Evolutionary conservation across 2,888 invertebrate species (phyloP).

Genomic region (Drosophila mimetica): DNA sequence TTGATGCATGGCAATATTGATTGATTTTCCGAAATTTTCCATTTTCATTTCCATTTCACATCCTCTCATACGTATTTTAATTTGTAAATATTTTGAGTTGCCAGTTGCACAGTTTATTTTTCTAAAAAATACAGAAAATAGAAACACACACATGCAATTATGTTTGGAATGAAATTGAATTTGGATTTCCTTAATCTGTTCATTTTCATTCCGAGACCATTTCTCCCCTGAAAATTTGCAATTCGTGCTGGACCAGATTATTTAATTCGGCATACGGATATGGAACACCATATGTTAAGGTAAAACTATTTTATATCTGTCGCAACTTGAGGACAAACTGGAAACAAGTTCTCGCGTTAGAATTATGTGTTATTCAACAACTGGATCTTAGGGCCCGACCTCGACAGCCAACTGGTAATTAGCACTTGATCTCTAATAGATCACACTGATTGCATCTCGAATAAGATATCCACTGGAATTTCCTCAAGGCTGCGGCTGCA

Average conservation of each 20-base stretch:
- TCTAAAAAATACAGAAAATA: slow-evolving; percentile 16
- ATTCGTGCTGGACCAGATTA: background rate
- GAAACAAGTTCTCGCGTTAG: slow-evolving; percentile 10
- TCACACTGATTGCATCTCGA: slow-evolving; percentile 37
- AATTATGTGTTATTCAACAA: slow-evolving; percentile 1
- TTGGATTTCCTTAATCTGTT: slow-evolving; percentile 20
- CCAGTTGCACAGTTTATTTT: slow-evolving; percentile 30
- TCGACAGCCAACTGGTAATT: slow-evolving; percentile 35
- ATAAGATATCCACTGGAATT: slow-evolving; percentile 23
- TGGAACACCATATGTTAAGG: background rate
- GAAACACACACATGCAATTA: slow-evolving; percentile 9
- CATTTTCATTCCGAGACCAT: slow-evolving; percentile 1
- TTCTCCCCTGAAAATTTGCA: background rate
- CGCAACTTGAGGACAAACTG: background rate
- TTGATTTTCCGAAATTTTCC: slow-evolving; percentile 51
- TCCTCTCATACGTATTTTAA: slow-evolving; percentile 26
- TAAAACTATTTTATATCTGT: slow-evolving; percentile 2
- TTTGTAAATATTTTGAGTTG: slow-evolving; percentile 37
- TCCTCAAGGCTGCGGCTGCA: slow-evolving; percentile 24
- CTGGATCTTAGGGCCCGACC: slow-evolving; percentile 33
- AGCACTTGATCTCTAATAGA: slow-evolving; percentile 35
- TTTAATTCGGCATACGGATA: background rate
- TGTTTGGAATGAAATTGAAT: slow-evolving; percentile 25
- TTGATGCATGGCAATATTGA: slow-evolving; percentile 55
- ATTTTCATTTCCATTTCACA: slow-evolving; percentile 36